Conservation (phyloP, 2,888 invertebrate species). For the Peribatodes rhomboidaria region DNA sequence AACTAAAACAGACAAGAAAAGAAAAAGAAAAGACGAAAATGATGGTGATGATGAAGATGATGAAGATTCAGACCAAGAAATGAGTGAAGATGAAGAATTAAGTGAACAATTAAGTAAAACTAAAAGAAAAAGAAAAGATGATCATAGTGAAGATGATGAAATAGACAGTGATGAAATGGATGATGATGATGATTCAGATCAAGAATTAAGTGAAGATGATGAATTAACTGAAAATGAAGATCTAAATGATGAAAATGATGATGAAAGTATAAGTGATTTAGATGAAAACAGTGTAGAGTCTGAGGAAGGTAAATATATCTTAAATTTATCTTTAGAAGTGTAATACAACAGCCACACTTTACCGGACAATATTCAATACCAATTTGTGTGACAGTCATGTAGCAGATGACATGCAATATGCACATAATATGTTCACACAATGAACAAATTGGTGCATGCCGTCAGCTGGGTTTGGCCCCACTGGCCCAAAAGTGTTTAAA, state of each 20-base stretch:
- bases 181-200: slow-evolving; percentile 40
- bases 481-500: background rate
- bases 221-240: slow-evolving; percentile 36
- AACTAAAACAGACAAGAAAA: slow-evolving; percentile 52
- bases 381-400: no score
- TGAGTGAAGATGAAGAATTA: slow-evolving; percentile 42
- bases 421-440: no score
- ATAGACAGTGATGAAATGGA: slow-evolving; percentile 38
- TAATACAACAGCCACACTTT: no score
- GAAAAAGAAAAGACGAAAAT: slow-evolving; percentile 41
- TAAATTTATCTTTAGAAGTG: no score
- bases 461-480: no score
- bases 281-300: slow-evolving; percentile 43
- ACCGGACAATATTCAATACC: no score
- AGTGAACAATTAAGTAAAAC: slow-evolving; percentile 47
- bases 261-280: slow-evolving; percentile 28
- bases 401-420: no score
- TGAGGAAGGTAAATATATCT: slow-evolving; percentile 58
- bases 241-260: slow-evolving; percentile 37
- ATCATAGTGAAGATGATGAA: slow-evolving; percentile 24
- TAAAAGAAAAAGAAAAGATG: slow-evolving; percentile 49
- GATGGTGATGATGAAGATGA: slow-evolving; percentile 37
- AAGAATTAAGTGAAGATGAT: slow-evolving; percentile 39
- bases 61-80: slow-evolving; percentile 38
- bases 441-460: no score